Conservation (phyloP, 2,113 vertebrate genomes). For the Pluvianellus socialis region DNA sequence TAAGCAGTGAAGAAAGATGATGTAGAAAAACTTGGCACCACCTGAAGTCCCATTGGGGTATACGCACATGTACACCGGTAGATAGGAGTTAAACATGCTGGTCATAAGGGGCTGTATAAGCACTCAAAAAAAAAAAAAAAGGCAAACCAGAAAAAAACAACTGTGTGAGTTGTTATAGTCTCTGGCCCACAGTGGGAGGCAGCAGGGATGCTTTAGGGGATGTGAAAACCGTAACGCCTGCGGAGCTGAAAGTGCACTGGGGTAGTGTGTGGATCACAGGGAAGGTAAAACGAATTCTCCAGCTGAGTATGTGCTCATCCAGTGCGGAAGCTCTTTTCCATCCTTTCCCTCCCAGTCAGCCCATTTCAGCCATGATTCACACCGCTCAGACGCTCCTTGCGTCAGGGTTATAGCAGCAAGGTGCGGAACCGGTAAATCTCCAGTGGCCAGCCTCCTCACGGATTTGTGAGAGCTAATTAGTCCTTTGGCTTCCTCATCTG, state of each 20-base stretch:
- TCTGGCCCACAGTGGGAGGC: neutral
- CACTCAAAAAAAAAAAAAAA: neutral
- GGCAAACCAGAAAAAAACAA: neutral
- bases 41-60: neutral
- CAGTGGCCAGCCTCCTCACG: rapidly evolving
- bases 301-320: neutral
- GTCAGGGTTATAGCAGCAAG: neutral
- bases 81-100: neutral
- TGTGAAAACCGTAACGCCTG: neutral
- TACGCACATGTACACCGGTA: neutral
- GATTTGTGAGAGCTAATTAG: neutral
- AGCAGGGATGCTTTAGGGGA: neutral
- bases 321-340: neutral
- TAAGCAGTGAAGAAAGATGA: neutral
- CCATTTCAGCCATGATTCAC: rapidly evolving
- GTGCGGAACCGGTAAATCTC: neutral
- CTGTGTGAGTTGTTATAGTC: neutral
- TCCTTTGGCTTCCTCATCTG: neutral
- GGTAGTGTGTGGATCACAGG: neutral
- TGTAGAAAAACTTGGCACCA: neutral
- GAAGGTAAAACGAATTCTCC: neutral
- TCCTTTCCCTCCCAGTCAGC: neutral
- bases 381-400: neutral
- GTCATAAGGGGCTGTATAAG: neutral
- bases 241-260: rapidly evolving